Evolutionary conservation across 1,140 invertebrate species (phyloP).

Genomic region (Calliphora vicina): DNA sequence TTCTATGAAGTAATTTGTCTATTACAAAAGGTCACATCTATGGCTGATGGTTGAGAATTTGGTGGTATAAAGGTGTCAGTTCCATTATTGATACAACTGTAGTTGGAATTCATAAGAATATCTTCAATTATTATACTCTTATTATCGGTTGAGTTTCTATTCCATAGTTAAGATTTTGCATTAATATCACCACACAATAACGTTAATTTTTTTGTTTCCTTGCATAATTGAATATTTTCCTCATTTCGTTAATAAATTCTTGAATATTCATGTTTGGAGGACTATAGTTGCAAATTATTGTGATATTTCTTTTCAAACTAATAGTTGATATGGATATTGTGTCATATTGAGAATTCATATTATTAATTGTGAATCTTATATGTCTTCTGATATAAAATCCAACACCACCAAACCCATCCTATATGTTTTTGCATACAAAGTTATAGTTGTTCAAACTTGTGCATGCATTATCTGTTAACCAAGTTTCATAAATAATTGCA

Average conservation of each 20-base stretch:
- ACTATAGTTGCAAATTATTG: not conserved
- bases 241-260: not conserved
- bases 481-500: not conserved
- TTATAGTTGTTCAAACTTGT: not conserved
- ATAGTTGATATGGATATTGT: not conserved
- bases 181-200: not conserved
- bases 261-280: not conserved
- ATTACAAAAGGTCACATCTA: not conserved
- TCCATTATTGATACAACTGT: not conserved
- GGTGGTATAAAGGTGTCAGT: not conserved
- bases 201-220: not conserved
- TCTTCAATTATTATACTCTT: not conserved
- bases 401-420: slow-evolving; percentile 8
- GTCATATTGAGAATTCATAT: not conserved
- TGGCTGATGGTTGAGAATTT: not conserved
- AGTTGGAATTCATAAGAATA: not conserved
- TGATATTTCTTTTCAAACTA: not conserved
- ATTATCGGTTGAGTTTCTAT: not conserved
- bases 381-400: not conserved
- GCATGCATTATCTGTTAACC: not conserved
- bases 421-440: slow-evolving; percentile 23
- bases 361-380: not conserved
- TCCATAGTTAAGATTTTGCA: not conserved
- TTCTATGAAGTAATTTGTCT: not conserved
- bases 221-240: not conserved